These are phyloP conservation scores for Adelphocoris suturalis DNA, from an alignment of 2,888 invertebrate species.

Conservation along the genomic window DNA sequence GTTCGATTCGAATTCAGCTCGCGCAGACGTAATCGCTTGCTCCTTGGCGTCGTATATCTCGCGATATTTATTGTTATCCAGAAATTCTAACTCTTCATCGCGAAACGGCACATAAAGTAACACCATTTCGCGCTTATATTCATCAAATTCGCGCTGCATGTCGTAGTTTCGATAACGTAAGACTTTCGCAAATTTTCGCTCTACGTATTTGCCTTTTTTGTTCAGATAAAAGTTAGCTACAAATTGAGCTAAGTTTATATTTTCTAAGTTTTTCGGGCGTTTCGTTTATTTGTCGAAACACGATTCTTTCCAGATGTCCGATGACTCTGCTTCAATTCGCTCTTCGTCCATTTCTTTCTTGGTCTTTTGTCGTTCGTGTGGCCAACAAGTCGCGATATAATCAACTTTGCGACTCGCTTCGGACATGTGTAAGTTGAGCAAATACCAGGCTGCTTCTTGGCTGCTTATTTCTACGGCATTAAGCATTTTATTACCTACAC, in stretches of 20 bases:
- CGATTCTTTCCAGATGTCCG: conserved; percentile 78
- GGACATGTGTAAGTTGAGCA: conserved; percentile 44
- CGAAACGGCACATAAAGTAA: not conserved
- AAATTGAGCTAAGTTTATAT: too few species aligned
- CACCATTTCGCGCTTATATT: conserved; percentile 40
- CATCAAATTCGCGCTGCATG: not conserved
- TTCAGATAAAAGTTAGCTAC: too few species aligned
- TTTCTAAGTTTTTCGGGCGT: too few species aligned
- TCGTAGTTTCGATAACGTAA: conserved; percentile 27
- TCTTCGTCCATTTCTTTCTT: conserved; percentile 34
- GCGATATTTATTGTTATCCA: not conserved
- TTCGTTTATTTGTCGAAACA: too few species aligned
- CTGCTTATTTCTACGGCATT: conserved; percentile 51
- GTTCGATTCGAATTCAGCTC: not conserved
- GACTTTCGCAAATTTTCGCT: not conserved
- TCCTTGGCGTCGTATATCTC: not conserved
- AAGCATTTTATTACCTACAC: not conserved
- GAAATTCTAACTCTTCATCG: not conserved
- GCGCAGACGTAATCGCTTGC: not conserved
- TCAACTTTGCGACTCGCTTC: conserved; percentile 52
- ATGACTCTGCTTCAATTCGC: conserved; percentile 75
- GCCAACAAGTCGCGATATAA: conserved; percentile 60
- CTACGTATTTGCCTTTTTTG: too few species aligned
- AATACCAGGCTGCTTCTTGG: conserved; percentile 45
- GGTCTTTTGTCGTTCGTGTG: conserved; percentile 78